Percentiles rank a stretch among this genome's conserved stretches.
phyloP scores from a whole-genome alignment of 2,888 invertebrate species.

The Ornithoptera alexandrae region DNA sequence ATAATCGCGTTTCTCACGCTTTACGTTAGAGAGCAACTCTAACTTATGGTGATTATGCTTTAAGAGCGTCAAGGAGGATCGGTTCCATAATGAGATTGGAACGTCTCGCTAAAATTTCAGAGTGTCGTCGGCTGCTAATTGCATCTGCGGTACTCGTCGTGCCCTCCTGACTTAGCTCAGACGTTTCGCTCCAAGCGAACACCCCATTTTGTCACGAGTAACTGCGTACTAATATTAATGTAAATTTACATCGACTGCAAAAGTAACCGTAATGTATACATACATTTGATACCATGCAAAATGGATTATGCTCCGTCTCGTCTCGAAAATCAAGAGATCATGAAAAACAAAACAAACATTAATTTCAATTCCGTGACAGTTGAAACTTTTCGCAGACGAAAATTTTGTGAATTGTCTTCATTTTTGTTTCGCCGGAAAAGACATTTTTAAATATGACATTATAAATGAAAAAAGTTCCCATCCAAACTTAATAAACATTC shows the following conservation, averaged over 20 bases:
- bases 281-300: conserved; percentile 41
- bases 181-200: conserved; percentile 11
- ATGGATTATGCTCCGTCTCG: conserved; percentile 53
- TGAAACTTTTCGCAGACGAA: conserved; percentile 71
- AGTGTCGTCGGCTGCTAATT: conserved; percentile 76
- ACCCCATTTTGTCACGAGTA: conserved; percentile 6
- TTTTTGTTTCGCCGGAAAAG: conserved; percentile 68
- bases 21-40: no score
- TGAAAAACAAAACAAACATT: conserved; percentile 77
- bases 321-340: conserved; percentile 64
- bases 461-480: conserved; percentile 79
- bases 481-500: conserved; percentile 79
- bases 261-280: not conserved
- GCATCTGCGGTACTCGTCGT: conserved; percentile 60
- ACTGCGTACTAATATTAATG: conserved; percentile 6
- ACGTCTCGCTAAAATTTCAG: conserved; percentile 77
- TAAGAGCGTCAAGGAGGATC: conserved; percentile 79
- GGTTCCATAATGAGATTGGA: conserved; percentile 78
- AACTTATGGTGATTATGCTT: conserved; percentile 80
- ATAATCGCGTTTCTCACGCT: conserved; percentile 79
- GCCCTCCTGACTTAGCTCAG: conserved; percentile 34
- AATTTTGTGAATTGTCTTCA: conserved; percentile 75
- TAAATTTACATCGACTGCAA: not conserved
- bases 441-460: conserved; percentile 73
- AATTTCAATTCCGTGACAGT: conserved; percentile 76